Evolutionary conservation across 2,797 vertebrate species (phyloP), one percentile per base, ranked within the genome.

Genomic region (Sebastiscus tertius): DNA sequence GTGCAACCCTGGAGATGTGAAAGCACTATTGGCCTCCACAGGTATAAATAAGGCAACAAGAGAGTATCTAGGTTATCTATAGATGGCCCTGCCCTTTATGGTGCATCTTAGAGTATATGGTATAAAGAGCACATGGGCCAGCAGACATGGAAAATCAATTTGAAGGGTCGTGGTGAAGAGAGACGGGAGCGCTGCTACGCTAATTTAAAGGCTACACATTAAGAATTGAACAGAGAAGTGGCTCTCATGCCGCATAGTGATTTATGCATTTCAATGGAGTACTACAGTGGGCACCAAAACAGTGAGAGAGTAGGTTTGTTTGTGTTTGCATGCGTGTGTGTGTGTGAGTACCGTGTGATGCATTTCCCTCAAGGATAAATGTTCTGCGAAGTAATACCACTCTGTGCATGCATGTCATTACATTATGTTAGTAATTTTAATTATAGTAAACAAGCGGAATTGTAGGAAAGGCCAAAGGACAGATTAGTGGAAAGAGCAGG

Each of bases 121-220:
- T 75, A 88, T 79, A 73, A 67, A 67, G 29, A 81, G 74, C 65
- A 81, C 67, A 77, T 72, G 72, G 52, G 74, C 78, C 80, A 83
- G 36, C 52, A 89, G 81, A 92, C 88, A 95, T 56, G 80, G 82
- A 91, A 91, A 92, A 88, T 90, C 85, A 88, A 91, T 93, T 90
- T 91, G 77, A 88, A 64, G 62, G 65, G 73, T 56, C 22, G 31
- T n/a, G 16, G 71, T 56, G 56, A 63, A 39, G 36, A 80, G 72
- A 81, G 82, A 90, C 64, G 58, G 33, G 60, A 77, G 77, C 66
- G 24, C 29, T 54, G 72, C 59, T 52, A n/a, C 49, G 63, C 67
- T 76, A 86, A 89, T 87, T 90, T 79, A 92, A 87, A 89, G 78
- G 71, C 75, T 77, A 59, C 66, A 79, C 87, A 88, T 93, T 89